Evolutionary conservation across 2,797 vertebrate species (phyloP), one percentile per base, ranked within the genome.

Genomic region (Chelon auratus): DNA sequence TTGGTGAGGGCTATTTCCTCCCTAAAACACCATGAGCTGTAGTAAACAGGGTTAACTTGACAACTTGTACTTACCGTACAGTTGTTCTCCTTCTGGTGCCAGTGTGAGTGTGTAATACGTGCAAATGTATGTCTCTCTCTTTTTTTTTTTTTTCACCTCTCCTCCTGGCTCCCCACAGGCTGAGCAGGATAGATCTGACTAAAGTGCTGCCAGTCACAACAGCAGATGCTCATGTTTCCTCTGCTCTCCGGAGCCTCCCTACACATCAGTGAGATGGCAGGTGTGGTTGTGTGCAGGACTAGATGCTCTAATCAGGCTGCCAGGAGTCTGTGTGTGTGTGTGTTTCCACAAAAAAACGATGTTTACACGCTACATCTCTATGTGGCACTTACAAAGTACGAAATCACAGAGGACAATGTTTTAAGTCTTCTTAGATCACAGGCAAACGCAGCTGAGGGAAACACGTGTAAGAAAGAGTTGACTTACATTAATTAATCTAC

Each of bases 191-290:
- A 88, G 86, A 91, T 92, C 85, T 88, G 90, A 91, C 84, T 93
- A 89, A 93, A 92, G 90, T 89, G 87, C 80, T 93, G 92, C 91
- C 90, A 93, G 91, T 92, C 90, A 91, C 87, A 91, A 90, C 91
- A 92, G 86, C 92, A 93, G 92, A 91, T 93, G 92, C 87, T 93
- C 85, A 84, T 89, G 88, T 89, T 92, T 90, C 87, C 88, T 81
- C 74, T 75, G 71, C 83, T 85, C 86, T 80, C 73, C 71, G 24
- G 50, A 79, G 78, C 81, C 72, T 87, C 81, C 76, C 77, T 54
- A 78, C 80, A 89, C 89, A 87, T 88, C 85, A 85, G 88, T 85
- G 62, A 80, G 81, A 85, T 77, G 81, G 88, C 87, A 87, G 75
- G 88, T 88, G 83, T 85, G 76, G 66, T 62, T 79, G 79, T 61